Base-by-base conservation (phyloP, 2,797 vertebrate genomes). In the Mustela erminea region DNA sequence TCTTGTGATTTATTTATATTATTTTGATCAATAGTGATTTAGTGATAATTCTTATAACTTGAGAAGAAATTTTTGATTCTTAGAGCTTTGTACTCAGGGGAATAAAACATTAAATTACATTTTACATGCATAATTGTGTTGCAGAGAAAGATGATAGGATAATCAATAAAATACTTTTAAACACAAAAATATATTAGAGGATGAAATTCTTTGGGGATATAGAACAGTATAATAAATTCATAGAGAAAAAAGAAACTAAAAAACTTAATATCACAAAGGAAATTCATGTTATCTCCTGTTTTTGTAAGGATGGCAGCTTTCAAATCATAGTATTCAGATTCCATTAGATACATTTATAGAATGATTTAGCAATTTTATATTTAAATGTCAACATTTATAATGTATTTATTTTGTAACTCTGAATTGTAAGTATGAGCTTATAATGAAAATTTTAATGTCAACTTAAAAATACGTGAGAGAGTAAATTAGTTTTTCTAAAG, bases 381-480 rank as follows among this genome's bases (percentile, higher is more conserved):
- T 92, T 82, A 89, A 89, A 96, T 43, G 13, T n/a, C 35, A 93
- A 35, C 12, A 80, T 78, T 80, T 90, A 87, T 75, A 93, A 96
- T 54, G 2, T 14, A 87, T 32, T 81, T 84, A 88, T 77, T 91
- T 95, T 83, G 5, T n/a, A 52, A 49, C 18, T 49, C 8, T 88
- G 23, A 80, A 58, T 21, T 17, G 46, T 66, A 95, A 93, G 20
- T 35, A 81, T 83, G 85, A 58, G 56, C 13, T 91, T 66, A 68
- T 91, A 10, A 83, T 85, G 46, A 88, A 96, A 87, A 87, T 54
- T 95, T 87, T 92, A 95, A 81, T 93, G 5, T 90, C 32, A 84
- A 84, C 15, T 68, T 89, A 66, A 83, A 93, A 83, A 17, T 81
- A 41, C 11, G 7, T 81, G 46, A 92, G 13, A 35, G 25, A 85